Base-by-base conservation (phyloP, 1,140 invertebrate genomes). In the Heliconius melpomene region DNA sequence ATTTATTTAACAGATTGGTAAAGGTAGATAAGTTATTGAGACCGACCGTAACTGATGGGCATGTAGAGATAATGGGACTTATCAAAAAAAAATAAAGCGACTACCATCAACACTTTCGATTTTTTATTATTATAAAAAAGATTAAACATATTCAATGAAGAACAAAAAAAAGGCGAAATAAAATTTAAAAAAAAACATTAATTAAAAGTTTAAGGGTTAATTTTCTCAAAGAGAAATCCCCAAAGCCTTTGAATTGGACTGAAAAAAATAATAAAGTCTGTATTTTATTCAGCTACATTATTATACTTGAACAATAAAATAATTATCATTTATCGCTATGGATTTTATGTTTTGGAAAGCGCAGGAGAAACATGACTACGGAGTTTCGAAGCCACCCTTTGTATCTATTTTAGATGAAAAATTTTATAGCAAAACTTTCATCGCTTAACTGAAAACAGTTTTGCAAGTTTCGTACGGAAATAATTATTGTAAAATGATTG, bases 291-390 rank as follows among this genome's bases (percentile, higher is more conserved):
- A 87, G 87, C 90, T 90, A 91, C 91, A 90, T 91, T 86, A 87
- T 89, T 91, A 93, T 88, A 92, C 89, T 92, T 90, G 85, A 93
- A 92, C 92, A 94, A 94, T 94, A 94, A 91, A 90, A 94, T 93
- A 93, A 94, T 94, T 94, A 94, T 94, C 91, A 91, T 93, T 90
- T 92, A 92, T 91, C 88, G 88, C 85, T 87, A 85, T 84, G 87
- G 85, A 83, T 86, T 93, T 91, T 94, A 92, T 92, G 91, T 92
- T 81, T 84, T 77, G 92, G 91, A 94, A 94, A 83, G 79, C 83
- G 84, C 87, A 78, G 76, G 75, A 66, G 73, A 86, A 87, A 86
- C 83, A 84, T 66, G 84, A 79, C 79, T 78, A 79, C 66, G 79
- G 79, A 85, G 70, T 80, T 82, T 73, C 8, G 46, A 54, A 78